A percentile compares a stretch with the other conserved stretches of the same genome.
These are phyloP conservation scores for Machimus rusticus DNA, from an alignment of 2,888 invertebrate genomes.

Conservation along the genomic window DNA sequence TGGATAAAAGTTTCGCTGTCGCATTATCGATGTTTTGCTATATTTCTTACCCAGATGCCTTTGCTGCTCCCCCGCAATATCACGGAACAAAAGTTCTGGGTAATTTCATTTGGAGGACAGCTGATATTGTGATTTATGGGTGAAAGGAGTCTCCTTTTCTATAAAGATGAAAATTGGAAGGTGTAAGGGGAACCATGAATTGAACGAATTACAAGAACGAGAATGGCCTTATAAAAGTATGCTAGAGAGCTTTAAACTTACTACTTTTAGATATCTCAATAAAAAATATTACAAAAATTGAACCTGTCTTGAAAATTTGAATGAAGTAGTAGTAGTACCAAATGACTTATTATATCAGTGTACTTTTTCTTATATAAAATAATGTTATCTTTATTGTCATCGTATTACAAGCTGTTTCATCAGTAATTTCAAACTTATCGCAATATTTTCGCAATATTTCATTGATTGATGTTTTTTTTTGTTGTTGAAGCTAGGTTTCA, in stretches of 20 bases:
- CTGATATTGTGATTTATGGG: slow-evolving; percentile 37
- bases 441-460: too few species aligned
- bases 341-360: too few species aligned
- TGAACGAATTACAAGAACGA: neutral
- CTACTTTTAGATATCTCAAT: neutral
- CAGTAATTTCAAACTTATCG: too few species aligned
- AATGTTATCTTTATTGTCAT: too few species aligned
- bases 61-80: neutral
- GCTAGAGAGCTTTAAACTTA: neutral
- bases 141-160: neutral
- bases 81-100: slow-evolving; percentile 16
- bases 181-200: neutral
- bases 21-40: slow-evolving; percentile 14
- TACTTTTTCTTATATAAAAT: too few species aligned
- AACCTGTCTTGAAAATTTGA: too few species aligned
- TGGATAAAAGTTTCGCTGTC: slow-evolving; percentile 28
- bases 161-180: neutral
- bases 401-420: too few species aligned
- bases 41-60: neutral
- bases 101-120: slow-evolving; percentile 34
- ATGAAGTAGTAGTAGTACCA: too few species aligned
- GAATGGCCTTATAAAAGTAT: neutral
- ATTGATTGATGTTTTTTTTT: too few species aligned
- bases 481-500: too few species aligned
- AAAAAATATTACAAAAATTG: too few species aligned